phyloP scores from a whole-genome alignment of 2,888 invertebrate genomes.

The Zhuqinia jingwanae region DNA sequence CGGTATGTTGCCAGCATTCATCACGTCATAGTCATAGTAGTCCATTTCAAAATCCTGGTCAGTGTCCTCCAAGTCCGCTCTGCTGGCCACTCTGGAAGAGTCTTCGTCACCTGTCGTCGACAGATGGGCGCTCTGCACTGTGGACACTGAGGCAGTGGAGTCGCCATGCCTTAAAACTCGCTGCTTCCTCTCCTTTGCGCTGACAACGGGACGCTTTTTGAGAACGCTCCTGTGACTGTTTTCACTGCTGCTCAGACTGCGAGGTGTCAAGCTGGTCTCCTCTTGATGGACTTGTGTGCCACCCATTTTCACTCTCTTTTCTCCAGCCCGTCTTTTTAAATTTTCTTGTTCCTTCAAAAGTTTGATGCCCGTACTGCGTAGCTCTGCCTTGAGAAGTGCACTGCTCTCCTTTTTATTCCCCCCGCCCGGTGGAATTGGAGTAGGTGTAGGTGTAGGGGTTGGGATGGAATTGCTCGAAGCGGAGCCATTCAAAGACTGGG shows the following conservation, averaged over 20 bases:
- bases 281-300: slow-evolving; percentile 4
- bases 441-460: slow-evolving; percentile 61
- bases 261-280: slow-evolving; percentile 5
- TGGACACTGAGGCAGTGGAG: slow-evolving; percentile 74
- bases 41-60: slow-evolving; percentile 80
- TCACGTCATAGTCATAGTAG: slow-evolving; percentile 80
- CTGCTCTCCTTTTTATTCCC: background rate
- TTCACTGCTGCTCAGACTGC: slow-evolving; percentile 55
- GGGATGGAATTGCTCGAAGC: slow-evolving; percentile 59
- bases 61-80: slow-evolving; percentile 75
- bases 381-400: slow-evolving; percentile 26
- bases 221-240: slow-evolving; percentile 47
- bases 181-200: slow-evolving; percentile 30
- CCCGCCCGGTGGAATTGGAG: slow-evolving; percentile 32
- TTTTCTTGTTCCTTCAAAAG: slow-evolving; percentile 77
- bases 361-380: slow-evolving; percentile 71
- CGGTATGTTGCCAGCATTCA: slow-evolving; percentile 80
- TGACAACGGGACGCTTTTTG: slow-evolving; percentile 41
- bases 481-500: slow-evolving; percentile 72
- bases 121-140: slow-evolving; percentile 66
- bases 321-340: slow-evolving; percentile 70
- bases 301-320: slow-evolving; percentile 43
- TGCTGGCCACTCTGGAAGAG: slow-evolving; percentile 61
- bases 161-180: slow-evolving; percentile 60
- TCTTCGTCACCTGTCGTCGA: slow-evolving; percentile 69